Conservation (phyloP, 1,140 invertebrate genomes). For the Lutraria rhynchaena region DNA sequence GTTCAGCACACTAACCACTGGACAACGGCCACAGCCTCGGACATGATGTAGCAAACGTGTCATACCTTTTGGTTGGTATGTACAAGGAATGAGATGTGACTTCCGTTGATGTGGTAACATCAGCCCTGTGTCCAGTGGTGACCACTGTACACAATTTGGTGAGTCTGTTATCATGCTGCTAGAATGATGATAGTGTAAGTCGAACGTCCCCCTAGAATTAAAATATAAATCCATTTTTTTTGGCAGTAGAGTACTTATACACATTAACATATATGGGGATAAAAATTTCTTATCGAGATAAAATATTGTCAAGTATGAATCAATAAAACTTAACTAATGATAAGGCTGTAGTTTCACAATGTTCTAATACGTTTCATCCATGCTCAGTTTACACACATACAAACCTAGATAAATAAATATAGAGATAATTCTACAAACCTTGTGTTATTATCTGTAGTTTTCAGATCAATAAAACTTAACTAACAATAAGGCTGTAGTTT, state of each 20-base stretch:
- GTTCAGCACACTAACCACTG: too few species aligned
- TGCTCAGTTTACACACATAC: not conserved
- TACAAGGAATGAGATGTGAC: constrained; percentile 35
- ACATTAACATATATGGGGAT: not conserved
- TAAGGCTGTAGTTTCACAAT: not conserved
- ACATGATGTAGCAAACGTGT: too few species aligned
- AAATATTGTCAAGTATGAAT: not conserved
- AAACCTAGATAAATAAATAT: not conserved
- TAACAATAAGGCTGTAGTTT: not conserved
- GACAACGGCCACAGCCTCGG: too few species aligned
- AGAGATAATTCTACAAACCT: not conserved
- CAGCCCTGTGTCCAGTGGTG: constrained; percentile 19
- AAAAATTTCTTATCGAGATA: not conserved
- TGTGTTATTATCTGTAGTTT: not conserved
- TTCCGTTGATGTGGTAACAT: constrained; percentile 49
- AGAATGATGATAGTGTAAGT: constrained; percentile 21
- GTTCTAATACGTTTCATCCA: not conserved
- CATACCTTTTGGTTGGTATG: constrained; percentile 43
- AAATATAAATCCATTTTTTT: too few species aligned
- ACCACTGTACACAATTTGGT: constrained; percentile 32
- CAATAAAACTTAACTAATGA: not conserved
- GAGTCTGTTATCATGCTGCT: not conserved
- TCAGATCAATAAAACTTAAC: not conserved
- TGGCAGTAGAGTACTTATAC: not conserved
- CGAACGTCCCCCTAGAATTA: constrained; percentile 24